Evolutionary conservation across 2,113 vertebrate species (phyloP), one percentile per base, ranked within the genome.

Genomic region (Halichoerus grypus): DNA sequence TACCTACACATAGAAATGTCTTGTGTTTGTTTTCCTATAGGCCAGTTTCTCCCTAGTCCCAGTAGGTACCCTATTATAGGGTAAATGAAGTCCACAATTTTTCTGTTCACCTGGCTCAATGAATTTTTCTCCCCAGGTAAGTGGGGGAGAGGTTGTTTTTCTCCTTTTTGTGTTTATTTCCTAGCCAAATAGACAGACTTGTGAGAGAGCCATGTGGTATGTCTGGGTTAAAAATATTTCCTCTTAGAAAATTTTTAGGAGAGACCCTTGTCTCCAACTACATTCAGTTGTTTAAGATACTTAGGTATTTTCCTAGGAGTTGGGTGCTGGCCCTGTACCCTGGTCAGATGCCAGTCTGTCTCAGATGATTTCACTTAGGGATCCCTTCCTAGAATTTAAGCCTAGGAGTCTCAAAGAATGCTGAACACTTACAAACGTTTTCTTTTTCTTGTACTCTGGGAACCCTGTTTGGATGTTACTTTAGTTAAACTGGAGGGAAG

Each of bases 171-270:
- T 7, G 9, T 33, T 79, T 76, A 81, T 96, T 96, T 89, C 42
- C 59, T 95, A 84, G 79, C 55, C 92, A 21, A 6, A 92, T 83
- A 33, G 9, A 91, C 46, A 0, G 61, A 63, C 86, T 69, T 82
- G 36, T 95, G 63, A 53, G 57, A 1, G 0, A 96, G 84, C 39
- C 94, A 36, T n/a, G 36, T 81, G 33, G 83, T 96, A 46, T 95
- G 90, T 95, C 95, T 92, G 93, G 59, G n/a, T 74, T 96, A 90
- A 76, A 97, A 96, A 77, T 85, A 97, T 92, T 97, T 97, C 76
- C 84, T 96, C 79, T 96, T 83, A 87, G 86, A 85, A 92, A 72
- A 61, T 31, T 76, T 80, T 92, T 93, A 81, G 71, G 61, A 97
- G 83, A 96, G 94, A 92, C 94, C 89, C 83, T 77, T 16, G 39